Percentiles rank a stretch among this genome's conserved stretches.
phyloP scores from a whole-genome alignment of 2,888 invertebrate species.

The Parasteatoda lunata region DNA sequence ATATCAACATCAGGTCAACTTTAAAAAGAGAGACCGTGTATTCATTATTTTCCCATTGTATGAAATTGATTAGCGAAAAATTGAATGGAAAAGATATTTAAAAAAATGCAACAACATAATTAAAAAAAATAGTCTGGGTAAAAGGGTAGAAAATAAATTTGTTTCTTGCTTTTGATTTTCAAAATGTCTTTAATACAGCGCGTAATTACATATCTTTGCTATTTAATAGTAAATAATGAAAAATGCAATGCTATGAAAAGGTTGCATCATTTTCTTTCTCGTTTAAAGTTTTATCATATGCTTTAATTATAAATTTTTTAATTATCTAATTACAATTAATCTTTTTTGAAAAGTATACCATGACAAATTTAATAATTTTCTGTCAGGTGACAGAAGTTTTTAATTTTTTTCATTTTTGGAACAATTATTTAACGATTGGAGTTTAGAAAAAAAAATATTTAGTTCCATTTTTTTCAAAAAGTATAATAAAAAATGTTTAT shows the following conservation, averaged over 20 bases:
- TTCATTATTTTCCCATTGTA: constrained; percentile 32
- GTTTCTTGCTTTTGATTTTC: constrained; percentile 10
- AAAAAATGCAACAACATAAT: background rate
- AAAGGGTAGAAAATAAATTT: constrained; percentile 12
- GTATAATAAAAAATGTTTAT: no score
- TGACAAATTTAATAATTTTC: no score
- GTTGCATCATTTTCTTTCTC: no score
- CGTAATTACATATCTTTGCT: constrained; percentile 38
- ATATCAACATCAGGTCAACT: constrained; percentile 1
- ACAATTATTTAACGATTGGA: no score
- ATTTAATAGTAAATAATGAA: constrained; percentile 27
- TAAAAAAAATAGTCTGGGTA: background rate
- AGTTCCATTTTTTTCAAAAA: no score
- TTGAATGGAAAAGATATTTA: constrained; percentile 19
- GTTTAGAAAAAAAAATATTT: no score
- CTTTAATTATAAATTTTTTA: no score
- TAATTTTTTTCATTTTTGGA: no score
- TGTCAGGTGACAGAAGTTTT: no score
- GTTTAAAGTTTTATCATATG: no score
- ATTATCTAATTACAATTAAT: no score
- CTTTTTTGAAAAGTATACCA: no score
- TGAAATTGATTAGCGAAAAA: constrained; percentile 52
- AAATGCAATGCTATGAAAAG: background rate
- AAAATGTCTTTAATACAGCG: background rate
- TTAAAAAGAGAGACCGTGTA: constrained; percentile 10